Evolutionary conservation across 2,888 invertebrate species (phyloP).

Genomic region (Megamerina dolium): DNA sequence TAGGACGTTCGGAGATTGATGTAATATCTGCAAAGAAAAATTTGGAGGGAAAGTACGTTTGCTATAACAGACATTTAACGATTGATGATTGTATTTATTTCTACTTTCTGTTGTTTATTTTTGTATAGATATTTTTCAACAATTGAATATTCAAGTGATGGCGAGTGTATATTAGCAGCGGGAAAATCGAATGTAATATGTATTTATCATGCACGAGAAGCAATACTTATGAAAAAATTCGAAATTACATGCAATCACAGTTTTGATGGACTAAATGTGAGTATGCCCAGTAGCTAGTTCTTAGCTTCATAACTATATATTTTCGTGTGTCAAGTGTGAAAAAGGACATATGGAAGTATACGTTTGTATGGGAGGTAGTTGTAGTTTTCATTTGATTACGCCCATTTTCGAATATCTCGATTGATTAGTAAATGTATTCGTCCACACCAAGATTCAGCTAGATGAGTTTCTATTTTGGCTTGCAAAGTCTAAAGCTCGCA

Average conservation of each 20-base stretch:
- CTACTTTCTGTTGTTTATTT: slow-evolving; percentile 5
- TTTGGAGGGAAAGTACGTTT: slow-evolving; percentile 73
- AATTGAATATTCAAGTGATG: slow-evolving; percentile 91
- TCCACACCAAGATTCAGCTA: too few species aligned
- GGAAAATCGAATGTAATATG: slow-evolving; percentile 94
- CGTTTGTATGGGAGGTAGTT: too few species aligned
- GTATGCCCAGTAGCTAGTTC: too few species aligned
- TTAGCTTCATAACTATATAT: too few species aligned
- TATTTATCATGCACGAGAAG: slow-evolving; percentile 80
- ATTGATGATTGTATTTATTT: not conserved
- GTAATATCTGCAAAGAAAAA: slow-evolving; percentile 80
- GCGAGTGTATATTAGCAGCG: slow-evolving; percentile 80
- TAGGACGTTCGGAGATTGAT: slow-evolving; percentile 76
- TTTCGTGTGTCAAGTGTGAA: too few species aligned
- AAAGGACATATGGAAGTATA: too few species aligned
- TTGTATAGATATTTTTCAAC: slow-evolving; percentile 77
- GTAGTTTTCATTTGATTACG: too few species aligned
- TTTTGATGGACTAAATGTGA: slow-evolving; percentile 87
- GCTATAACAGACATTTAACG: not conserved
- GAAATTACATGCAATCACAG: slow-evolving; percentile 92
- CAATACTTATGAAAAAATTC: slow-evolving; percentile 83
- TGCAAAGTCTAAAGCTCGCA: too few species aligned
- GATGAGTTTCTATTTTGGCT: too few species aligned
- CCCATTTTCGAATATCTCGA: too few species aligned
- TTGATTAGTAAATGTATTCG: too few species aligned